phyloP scores from a whole-genome alignment of 2,113 vertebrate genomes.

The Actenoides hombroni region DNA sequence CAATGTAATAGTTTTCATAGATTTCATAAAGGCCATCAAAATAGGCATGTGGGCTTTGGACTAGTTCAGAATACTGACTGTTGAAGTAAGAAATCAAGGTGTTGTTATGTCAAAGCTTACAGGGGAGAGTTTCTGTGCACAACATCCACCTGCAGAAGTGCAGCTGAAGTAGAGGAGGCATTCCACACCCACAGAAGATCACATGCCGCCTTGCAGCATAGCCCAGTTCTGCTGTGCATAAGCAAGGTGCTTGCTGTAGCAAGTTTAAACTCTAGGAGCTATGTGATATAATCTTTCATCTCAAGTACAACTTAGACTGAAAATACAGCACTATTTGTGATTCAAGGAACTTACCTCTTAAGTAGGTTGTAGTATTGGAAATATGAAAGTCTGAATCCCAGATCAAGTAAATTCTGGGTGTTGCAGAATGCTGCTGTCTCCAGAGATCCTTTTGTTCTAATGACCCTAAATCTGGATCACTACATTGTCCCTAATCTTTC shows the following conservation, averaged over 20 bases:
- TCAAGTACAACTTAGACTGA: neutral
- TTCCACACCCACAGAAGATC: neutral
- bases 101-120: neutral
- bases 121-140: neutral
- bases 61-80: neutral
- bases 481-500: neutral
- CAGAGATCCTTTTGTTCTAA: neutral
- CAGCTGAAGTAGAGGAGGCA: neutral
- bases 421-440: neutral
- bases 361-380: neutral
- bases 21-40: neutral
- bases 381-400: neutral
- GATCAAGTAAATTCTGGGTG: neutral
- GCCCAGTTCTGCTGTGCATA: too few relatives aligned
- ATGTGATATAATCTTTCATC: neutral
- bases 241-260: neutral
- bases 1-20: neutral
- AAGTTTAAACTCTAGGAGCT: neutral
- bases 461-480: neutral
- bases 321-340: neutral
- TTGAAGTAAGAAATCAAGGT: neutral
- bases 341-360: neutral
- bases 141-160: neutral
- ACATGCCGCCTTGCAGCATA: fast-evolving
- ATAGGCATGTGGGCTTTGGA: neutral